Conservation (phyloP, 2,113 vertebrate genomes). For the Phyllopteryx taeniolatus region DNA sequence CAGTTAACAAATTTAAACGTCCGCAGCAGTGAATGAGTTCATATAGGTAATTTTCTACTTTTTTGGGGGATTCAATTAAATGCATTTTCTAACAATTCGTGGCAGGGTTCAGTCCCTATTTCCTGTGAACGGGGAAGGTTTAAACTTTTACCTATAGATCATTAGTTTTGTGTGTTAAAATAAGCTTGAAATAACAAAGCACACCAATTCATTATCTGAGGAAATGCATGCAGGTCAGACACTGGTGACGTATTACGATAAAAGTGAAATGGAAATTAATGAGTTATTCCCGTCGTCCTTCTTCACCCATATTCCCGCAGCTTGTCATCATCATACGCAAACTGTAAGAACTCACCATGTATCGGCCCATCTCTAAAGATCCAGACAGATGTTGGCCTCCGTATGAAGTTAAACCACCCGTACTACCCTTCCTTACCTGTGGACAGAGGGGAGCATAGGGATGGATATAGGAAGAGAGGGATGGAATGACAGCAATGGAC, state of each 20-base stretch:
- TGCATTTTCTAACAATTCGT: no score
- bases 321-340: background rate
- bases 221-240: background rate
- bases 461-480: conserved; percentile 23
- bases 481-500: conserved; percentile 5
- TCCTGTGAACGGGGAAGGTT: no score
- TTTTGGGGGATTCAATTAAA: no score
- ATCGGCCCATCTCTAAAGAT: conserved; percentile 84
- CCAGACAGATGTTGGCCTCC: conserved; percentile 85
- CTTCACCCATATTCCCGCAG: background rate
- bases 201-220: background rate
- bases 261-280: background rate
- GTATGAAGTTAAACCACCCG: conserved; percentile 79
- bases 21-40: no score
- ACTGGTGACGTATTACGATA: background rate
- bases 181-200: background rate
- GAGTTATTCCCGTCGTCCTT: background rate
- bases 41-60: no score
- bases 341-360: conserved; percentile 76
- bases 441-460: conserved; percentile 20
- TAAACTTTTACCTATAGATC: no score
- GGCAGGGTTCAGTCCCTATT: no score
- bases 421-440: conserved; percentile 88
- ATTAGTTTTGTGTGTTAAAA: no score
- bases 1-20: no score